Evolutionary conservation across 2,888 invertebrate species (phyloP).

Genomic region (Chymomyza fuscimana): DNA sequence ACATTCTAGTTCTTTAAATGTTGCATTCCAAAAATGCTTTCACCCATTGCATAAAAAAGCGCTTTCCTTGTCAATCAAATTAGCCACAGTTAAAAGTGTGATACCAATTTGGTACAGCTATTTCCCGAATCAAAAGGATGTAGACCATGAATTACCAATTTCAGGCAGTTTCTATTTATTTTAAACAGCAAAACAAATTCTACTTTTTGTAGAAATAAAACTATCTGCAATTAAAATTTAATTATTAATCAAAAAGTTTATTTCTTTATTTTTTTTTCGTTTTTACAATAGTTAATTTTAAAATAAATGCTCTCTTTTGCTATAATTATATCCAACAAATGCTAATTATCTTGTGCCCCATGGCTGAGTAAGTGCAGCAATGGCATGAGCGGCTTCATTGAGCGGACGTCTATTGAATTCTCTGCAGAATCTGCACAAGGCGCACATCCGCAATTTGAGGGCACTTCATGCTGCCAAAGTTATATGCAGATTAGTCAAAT

Average conservation of each 20-base stretch:
- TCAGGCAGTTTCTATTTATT: no score
- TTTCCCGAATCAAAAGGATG: no score
- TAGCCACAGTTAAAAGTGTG: no score
- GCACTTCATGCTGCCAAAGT: slow-evolving; percentile 69
- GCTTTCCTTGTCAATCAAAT: no score
- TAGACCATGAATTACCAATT: no score
- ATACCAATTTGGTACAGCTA: no score
- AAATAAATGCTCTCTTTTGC: not conserved
- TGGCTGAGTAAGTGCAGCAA: not conserved
- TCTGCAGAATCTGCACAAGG: slow-evolving; percentile 62
- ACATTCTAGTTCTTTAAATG: no score
- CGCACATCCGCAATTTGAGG: slow-evolving; percentile 71
- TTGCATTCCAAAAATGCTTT: no score
- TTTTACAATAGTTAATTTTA: not conserved
- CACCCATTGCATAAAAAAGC: no score
- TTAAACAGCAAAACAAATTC: no score
- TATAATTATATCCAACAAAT: not conserved
- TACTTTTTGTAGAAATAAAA: no score
- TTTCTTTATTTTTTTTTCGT: not conserved
- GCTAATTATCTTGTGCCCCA: not conserved
- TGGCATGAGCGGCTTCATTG: not conserved
- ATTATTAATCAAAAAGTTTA: not conserved
- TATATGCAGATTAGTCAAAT: not conserved
- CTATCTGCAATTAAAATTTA: not conserved
- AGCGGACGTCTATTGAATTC: slow-evolving; percentile 42